Evolutionary conservation across 2,888 invertebrate genomes (phyloP), one percentile per base, ranked within the genome.

Genomic region (Julus scandinavius): DNA sequence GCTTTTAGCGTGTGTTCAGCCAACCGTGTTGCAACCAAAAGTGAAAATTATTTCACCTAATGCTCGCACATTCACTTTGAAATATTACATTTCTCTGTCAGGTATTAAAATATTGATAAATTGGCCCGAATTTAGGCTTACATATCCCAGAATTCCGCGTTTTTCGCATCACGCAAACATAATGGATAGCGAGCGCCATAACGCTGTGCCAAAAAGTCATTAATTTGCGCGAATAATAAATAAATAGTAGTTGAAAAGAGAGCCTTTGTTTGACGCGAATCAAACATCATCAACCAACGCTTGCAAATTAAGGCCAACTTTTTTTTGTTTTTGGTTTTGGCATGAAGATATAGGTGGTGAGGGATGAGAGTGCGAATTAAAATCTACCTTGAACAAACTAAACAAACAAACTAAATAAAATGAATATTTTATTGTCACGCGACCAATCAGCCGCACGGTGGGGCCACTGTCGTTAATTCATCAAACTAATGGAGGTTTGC

Each of bases 31-130:
- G 17, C 63, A n/a, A n/a, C 63, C 63, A 63, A 63, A 63, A 63
- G 63, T 63, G 63, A 63, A 63, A 63, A 63, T 63, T 63, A 63
- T 63, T 63, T 63, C 63, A 63, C 63, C 63, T 63, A 63, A 58
- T 58, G 58, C 58, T 58, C 15, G 58, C 58, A 17, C 58, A 17
- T 17, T 58, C 58, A 17, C 58, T 58, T 58, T 58, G 58, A 58
- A 58, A 58, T 58, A 58, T 58, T 58, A 58, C 58, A 17, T 58
- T 58, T 58, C 58, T 58, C 15, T 58, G 58, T 58, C 58, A 58
- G 58, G 58, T 58, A 58, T 58, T 58, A 58, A 58, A 58, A 58
- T 58, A 58, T 58, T 58, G 58, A 58, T 58, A 58, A 58, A 58
- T 58, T 17, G 58, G 58, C 58, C 15, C 58, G 58, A 58, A 58